Base-by-base conservation (phyloP, 92 coral and sea anemone species). In the Epizoanthus ramosus region DNA sequence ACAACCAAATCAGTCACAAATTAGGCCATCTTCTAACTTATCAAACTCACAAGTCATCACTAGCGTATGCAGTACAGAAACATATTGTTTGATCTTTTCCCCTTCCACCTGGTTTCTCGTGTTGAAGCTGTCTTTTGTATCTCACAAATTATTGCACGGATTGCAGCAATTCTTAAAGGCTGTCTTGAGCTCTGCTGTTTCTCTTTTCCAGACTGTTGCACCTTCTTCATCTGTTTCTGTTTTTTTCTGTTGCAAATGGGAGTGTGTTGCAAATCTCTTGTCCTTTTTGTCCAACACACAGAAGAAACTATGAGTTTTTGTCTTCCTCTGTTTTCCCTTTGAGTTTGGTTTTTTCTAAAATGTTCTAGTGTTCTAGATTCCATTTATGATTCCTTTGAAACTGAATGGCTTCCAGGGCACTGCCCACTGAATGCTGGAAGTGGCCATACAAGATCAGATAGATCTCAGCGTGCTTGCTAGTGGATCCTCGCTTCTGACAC, bases 271-370 rank as follows among this genome's bases (percentile, higher is more conserved):
- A 69, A n/a, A 87, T 68, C 33, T 83, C 87, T 47, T 87, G 47
- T 56, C 76, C 87, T 35, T 75, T 82, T 57, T 82, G 87, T 41
- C 87, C 87, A 16, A 87, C 75, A 56, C 90, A 87, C 37, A 87
- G 87, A 39, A 87, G 73, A 82, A 81, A 82, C 64, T 87, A 87
- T 52, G 90, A 87, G 70, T 87, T 83, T 37, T 81, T 69, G 71
- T 81, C 86, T 74, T 86, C 90, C 71, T 57, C 81, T n/a, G 87
- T 24, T 58, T 83, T 82, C 64, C 77, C 87, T 74, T 83, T 73
- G 35, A 87, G 84, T 39, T 83, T 79, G 8, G 87, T 83, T 67
- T 67, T 87, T 74, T 87, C 84, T 35, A 87, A 87, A 28, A 87
- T 80, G 13, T 35, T 50, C 87, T 87, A 87, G 59, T 87, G 90